Percentiles rank a stretch among this genome's conserved stretches.
Evolutionary conservation across 1,140 invertebrate genomes (phyloP).

Genomic region (Chironomus tepperi): DNA sequence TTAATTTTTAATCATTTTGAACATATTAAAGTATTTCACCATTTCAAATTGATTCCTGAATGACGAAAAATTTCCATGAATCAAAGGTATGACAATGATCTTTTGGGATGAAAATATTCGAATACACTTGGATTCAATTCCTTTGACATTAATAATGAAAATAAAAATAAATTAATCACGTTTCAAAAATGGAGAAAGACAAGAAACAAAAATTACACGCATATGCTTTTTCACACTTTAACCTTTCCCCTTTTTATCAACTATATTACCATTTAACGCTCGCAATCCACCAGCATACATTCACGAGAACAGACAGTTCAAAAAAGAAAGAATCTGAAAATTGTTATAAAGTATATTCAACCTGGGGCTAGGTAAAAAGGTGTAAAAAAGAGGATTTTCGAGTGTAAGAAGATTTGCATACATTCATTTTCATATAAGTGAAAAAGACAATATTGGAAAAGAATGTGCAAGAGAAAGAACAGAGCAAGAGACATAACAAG

Average conservation of each 20-base stretch:
- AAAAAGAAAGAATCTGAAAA: not conserved
- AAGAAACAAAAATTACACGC: no score
- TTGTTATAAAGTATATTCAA: not conserved
- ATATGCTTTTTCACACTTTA: no score
- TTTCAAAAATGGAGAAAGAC: no score
- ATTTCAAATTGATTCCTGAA: not conserved
- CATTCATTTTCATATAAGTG: slow-evolving; percentile 14
- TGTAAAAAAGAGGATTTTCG: not conserved
- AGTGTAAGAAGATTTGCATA: slow-evolving; percentile 2
- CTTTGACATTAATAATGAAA: no score
- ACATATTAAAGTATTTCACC: not conserved
- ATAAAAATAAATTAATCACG: no score
- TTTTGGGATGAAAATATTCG: no score
- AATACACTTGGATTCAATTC: no score
- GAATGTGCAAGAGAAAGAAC: not conserved
- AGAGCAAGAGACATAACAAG: not conserved
- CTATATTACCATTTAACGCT: not conserved
- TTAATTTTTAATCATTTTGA: no score
- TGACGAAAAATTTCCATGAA: not conserved
- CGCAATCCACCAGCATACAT: not conserved
- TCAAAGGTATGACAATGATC: not conserved
- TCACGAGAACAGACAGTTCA: not conserved
- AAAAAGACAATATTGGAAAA: not conserved
- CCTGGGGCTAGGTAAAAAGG: not conserved
- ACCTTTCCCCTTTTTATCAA: not conserved